Base-by-base conservation (phyloP, 2,797 vertebrate species). In the Xiphophorus birchmanni region DNA sequence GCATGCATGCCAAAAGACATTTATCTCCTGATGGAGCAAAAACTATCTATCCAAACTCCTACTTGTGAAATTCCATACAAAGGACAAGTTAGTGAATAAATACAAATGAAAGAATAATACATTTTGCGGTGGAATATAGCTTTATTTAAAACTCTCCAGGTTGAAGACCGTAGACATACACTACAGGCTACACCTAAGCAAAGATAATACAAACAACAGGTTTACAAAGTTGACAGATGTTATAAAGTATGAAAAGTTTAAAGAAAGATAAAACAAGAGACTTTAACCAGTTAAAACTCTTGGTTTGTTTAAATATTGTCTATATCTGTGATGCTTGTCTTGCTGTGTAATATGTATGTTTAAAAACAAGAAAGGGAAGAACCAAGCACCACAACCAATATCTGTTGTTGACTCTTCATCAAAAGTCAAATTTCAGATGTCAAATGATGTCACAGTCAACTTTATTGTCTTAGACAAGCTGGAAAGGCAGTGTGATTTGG, bases 101-200 rank as follows among this genome's bases (percentile, higher is more conserved):
- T 21, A 12, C 50, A 74, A 85, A 71, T 74, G 35, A 78, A 2
- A 84, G 75, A 81, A 60, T 29, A 45, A 23, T 15, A 37, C 32
- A 42, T 18, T 4, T 75, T 32, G 76, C 73, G 54, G 73, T 87
- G 78, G 81, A 88, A 82, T 78, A 86, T 74, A 85, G 82, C 74
- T 94, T 94, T 94, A 94, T 93, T 95, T 90, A 78, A 86, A 88
- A 84, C 77, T 18, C 47, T 88, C 73, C 87, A 50, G 37, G 80
- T 88, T 82, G 82, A 78, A 89, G 77, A 50, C 89, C 87, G 78
- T 78, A 84, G 81, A 85, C 63, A 77, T 29, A 82, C 87, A 85
- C 80, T 88, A 79, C 78, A 79, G 79, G 37, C 40, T 32, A 74
- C 75, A 87, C 71, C 13, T 79, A 40, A 26, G 35, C 21, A 69